These are phyloP conservation scores for Drosophila rubida DNA, from an alignment of 2,888 invertebrate genomes.

Conservation along the genomic window DNA sequence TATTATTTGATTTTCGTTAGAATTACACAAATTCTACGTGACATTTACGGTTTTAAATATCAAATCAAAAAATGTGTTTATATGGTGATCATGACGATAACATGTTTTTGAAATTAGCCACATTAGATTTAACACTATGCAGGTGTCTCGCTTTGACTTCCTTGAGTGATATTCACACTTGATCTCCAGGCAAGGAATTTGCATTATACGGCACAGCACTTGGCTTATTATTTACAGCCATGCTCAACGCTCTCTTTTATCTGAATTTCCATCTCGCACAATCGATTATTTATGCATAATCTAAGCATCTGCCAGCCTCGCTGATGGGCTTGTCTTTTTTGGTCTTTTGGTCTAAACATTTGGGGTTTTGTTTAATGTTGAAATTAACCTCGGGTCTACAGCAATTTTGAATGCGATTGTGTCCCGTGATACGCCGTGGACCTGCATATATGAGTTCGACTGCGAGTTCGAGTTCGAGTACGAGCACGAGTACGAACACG, in stretches of 20 bases:
- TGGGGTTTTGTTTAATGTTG: slow-evolving; percentile 69
- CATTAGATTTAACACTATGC: no score
- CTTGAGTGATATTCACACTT: background rate
- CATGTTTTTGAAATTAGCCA: no score
- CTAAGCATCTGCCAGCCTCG: slow-evolving; percentile 16
- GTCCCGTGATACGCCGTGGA: slow-evolving; percentile 57
- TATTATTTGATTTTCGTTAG: no score
- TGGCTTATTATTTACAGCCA: background rate
- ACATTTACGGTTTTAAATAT: no score
- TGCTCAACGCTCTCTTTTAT: slow-evolving; percentile 3
- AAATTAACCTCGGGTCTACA: slow-evolving; percentile 68
- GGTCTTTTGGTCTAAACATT: slow-evolving; percentile 23
- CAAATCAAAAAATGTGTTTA: no score
- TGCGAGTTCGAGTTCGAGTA: background rate
- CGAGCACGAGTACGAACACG: background rate
- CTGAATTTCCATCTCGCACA: slow-evolving; percentile 1
- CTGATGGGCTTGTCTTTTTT: slow-evolving; percentile 60
- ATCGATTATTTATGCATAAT: slow-evolving; percentile 41
- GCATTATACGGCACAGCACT: background rate
- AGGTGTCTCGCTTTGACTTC: background rate
- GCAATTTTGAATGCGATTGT: slow-evolving; percentile 50
- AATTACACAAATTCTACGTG: no score
- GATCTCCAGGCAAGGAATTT: background rate
- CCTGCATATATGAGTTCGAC: slow-evolving; percentile 29
- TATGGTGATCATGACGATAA: no score